These are phyloP conservation scores for Fulmarus glacialis DNA, from an alignment of 2,113 vertebrate genomes.

Conservation along the genomic window DNA sequence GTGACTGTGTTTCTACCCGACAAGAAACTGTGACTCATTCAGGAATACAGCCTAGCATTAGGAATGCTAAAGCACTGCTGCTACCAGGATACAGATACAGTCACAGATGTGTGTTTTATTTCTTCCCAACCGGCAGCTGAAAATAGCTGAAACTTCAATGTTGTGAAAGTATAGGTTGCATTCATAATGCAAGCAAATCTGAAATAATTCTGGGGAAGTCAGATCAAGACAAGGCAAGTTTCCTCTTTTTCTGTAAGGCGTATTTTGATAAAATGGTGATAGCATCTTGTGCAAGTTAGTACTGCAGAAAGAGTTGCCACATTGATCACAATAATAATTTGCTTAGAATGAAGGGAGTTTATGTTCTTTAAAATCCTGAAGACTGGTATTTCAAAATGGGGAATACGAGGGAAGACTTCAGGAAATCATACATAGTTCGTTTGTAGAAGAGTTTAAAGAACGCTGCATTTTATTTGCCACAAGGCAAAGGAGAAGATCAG, in stretches of 20 bases:
- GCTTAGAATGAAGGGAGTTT: background rate
- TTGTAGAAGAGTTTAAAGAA: background rate
- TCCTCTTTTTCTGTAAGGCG: background rate
- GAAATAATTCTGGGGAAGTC: conserved; percentile 6
- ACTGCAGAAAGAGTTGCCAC: background rate
- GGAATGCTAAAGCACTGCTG: background rate
- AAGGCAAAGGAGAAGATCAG: background rate
- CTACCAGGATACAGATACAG: background rate
- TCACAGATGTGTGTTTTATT: background rate
- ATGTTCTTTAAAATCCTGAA: background rate
- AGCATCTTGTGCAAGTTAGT: background rate
- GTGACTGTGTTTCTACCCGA: background rate
- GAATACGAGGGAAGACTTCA: background rate
- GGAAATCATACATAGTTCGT: background rate
- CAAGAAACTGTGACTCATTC: background rate
- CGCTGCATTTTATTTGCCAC: background rate
- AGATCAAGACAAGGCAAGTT: background rate
- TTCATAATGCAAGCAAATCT: background rate
- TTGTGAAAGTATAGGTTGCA: background rate
- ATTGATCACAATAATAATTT: background rate
- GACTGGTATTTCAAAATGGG: background rate
- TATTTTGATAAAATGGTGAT: background rate
- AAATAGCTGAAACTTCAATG: background rate
- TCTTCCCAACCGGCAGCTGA: background rate
- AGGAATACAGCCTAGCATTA: background rate